Base-by-base conservation (phyloP, 2,113 vertebrate species). In the Leiothrix lutea region DNA sequence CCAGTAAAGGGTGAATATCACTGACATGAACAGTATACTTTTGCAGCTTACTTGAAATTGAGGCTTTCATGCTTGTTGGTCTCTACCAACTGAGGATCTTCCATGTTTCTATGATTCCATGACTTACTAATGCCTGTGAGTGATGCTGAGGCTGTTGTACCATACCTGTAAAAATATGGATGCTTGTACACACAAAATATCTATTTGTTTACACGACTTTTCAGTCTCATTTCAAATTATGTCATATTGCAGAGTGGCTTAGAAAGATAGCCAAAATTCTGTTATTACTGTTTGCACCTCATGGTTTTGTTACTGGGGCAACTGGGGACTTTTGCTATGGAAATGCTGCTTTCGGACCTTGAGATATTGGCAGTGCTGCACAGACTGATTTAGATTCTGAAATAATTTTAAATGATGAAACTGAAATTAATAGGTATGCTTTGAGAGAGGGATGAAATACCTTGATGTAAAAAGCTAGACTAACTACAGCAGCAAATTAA, bases 301-400 rank as follows among this genome's bases (percentile, higher is more conserved):
- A 35, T 25, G 24, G 24, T 78, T 96, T 92, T 95, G 81, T 94
- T 95, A 66, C 79, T 88, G 71, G 47, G 87, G 79, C 66, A 94
- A 70, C 91, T 72, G 50, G 14, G 15, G 50, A 58, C 47, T 29
- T 90, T 78, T 90, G 62, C 67, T 85, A 31, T 64, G 50, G 42
- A 95, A 95, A 86, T 62, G 10, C 18, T 80, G 58, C n/a, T 80
- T 95, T 90, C 58, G 73, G 82, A 78, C 26, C 80, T 58, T 18
- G 47, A 81, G 73, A 79, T 66, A 67, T 3, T 86, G 51, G 47
- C 91, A 85, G 14, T 24, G 25, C 22, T 86, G 29, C 42, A 64
- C 23, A 66, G 62, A 50, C 5, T 83, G 77, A 79, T 85, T 94
- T 82, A 7, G 3, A 80, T 54, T 62, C 61, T 31, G 56, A 84